Conservation (phyloP, 2,888 invertebrate species). For the Plebejus melissa region DNA sequence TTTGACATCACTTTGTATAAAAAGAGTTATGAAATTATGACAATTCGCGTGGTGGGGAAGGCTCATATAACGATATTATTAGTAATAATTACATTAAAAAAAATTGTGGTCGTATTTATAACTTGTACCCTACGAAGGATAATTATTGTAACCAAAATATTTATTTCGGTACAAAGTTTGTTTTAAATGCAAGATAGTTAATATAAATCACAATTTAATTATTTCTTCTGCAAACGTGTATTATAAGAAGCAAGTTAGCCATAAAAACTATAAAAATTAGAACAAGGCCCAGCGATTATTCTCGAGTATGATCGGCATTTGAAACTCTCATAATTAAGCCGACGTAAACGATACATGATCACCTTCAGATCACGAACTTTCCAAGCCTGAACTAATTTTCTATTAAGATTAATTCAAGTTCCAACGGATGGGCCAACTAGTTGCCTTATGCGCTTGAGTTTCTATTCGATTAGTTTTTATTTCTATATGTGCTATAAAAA, state of each 20-base stretch:
- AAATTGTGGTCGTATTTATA: too few species aligned
- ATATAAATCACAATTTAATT: neutral
- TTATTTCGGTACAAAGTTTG: too few species aligned
- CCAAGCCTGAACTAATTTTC: conserved; percentile 46
- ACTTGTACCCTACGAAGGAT: too few species aligned
- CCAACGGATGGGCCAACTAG: conserved; percentile 44
- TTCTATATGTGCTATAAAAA: conserved; percentile 39
- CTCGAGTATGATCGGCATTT: conserved; percentile 23
- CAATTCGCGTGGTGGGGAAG: too few species aligned
- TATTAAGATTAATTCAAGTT: conserved; percentile 35
- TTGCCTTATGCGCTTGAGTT: conserved; percentile 50
- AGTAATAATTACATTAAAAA: too few species aligned
- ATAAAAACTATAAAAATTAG: conserved; percentile 23
- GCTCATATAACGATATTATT: too few species aligned
- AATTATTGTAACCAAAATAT: too few species aligned
- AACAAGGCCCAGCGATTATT: conserved; percentile 24
- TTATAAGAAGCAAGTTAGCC: conserved; percentile 7
- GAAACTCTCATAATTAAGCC: conserved; percentile 15
- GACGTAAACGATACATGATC: conserved; percentile 26
- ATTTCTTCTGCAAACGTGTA: neutral
- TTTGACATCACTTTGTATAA: neutral
- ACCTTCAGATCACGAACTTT: conserved; percentile 36
- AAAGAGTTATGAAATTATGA: neutral
- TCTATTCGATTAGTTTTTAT: conserved; percentile 45
- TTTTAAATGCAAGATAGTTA: neutral